These are phyloP conservation scores for Tupaia tana DNA, from an alignment of 2,113 vertebrate species.

Conservation along the genomic window DNA sequence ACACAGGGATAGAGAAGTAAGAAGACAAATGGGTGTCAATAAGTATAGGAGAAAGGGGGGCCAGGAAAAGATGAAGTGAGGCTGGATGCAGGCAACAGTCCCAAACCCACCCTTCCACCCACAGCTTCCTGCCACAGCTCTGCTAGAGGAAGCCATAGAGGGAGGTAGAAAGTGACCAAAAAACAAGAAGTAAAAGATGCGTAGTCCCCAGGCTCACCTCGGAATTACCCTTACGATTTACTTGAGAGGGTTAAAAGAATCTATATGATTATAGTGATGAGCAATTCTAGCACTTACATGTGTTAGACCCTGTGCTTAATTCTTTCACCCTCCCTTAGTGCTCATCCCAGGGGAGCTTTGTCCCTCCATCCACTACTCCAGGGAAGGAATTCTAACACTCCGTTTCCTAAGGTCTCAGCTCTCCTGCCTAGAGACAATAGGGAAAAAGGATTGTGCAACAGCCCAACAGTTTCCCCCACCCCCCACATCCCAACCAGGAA, in stretches of 20 bases:
- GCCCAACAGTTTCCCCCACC: not conserved
- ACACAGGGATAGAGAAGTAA: not conserved
- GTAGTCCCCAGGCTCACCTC: not conserved
- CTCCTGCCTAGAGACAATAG: not conserved
- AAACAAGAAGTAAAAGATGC: not conserved
- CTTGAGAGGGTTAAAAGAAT: not conserved
- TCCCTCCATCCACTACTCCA: not conserved
- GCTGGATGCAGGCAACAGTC: not conserved
- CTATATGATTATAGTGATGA: not conserved
- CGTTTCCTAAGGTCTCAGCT: not conserved
- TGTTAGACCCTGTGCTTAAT: not conserved
- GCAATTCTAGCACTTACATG: not conserved
- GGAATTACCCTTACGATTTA: not conserved
- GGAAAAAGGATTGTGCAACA: not conserved
- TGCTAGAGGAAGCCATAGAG: not conserved
- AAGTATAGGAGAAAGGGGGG: not conserved
- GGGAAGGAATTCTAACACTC: not conserved
- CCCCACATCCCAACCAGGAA: not conserved
- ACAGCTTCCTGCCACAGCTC: slow-evolving; percentile 57
- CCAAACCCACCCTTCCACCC: slow-evolving; percentile 34
- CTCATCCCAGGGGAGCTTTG: not conserved
- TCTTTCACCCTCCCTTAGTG: not conserved
- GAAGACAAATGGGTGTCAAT: not conserved
- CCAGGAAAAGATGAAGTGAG: not conserved
- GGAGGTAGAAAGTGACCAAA: not conserved